Evolutionary conservation across 2,113 vertebrate genomes (phyloP).

Genomic region (Chlorocebus sabaeus): DNA sequence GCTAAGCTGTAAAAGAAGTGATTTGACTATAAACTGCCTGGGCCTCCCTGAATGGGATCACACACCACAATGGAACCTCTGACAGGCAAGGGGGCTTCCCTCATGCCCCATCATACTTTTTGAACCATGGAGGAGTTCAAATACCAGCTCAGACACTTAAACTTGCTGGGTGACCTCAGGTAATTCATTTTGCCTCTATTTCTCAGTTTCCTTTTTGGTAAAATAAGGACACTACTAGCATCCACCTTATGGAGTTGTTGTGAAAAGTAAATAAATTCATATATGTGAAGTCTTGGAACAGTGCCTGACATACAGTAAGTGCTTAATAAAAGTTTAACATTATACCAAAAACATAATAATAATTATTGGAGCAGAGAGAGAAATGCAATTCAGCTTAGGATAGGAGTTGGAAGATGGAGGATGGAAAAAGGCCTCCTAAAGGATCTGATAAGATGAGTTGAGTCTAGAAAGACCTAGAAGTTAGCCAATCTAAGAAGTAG

Average conservation of each 20-base stretch:
- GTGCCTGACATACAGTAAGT: neutral
- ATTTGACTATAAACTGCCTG: neutral
- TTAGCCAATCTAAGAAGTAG: neutral
- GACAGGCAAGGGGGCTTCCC: neutral
- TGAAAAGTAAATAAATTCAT: neutral
- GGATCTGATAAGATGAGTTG: neutral
- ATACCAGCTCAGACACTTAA: neutral
- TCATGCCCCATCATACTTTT: neutral
- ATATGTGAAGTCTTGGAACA: neutral
- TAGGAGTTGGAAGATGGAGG: neutral
- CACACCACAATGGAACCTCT: neutral
- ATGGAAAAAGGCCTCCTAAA: neutral
- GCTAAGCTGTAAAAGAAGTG: neutral
- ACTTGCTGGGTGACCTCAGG: neutral
- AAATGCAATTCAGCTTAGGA: neutral
- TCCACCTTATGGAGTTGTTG: neutral
- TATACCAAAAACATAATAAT: neutral
- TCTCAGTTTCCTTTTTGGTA: conserved; percentile 14
- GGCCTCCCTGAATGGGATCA: neutral
- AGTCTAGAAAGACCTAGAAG: neutral
- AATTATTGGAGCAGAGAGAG: neutral
- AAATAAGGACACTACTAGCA: neutral
- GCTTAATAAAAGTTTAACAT: neutral
- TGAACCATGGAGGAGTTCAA: conserved; percentile 24
- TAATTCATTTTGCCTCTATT: conserved; percentile 59